These are phyloP conservation scores for Chaenocephalus aceratus DNA, from an alignment of 2,113 vertebrate genomes.

Conservation along the genomic window DNA sequence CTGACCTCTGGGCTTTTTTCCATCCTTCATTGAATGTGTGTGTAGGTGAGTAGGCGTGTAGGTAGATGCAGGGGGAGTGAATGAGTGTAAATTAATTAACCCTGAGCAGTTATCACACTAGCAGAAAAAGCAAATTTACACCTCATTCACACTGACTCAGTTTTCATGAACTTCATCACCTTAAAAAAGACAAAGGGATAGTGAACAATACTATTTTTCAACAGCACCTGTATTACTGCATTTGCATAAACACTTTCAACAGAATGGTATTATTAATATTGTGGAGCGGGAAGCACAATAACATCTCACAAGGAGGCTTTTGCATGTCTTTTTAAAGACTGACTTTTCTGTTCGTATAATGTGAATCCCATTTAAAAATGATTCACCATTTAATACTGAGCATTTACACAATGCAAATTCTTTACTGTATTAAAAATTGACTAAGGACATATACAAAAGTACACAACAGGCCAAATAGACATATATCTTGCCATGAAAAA, in stretches of 20 bases:
- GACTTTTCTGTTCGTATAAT: not conserved
- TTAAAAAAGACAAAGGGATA: slow-evolving; percentile 7
- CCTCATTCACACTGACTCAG: slow-evolving; percentile 45
- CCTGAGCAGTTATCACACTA: slow-evolving; percentile 31
- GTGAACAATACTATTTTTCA: not conserved
- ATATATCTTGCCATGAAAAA: no score
- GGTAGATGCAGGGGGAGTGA: slow-evolving; percentile 47
- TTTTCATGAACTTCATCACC: slow-evolving; percentile 27
- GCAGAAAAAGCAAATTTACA: slow-evolving; percentile 51
- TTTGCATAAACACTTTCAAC: slow-evolving; percentile 26
- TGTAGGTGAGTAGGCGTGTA: slow-evolving; percentile 13
- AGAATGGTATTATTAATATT: slow-evolving; percentile 2
- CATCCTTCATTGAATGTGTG: slow-evolving; percentile 29
- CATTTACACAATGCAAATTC: not conserved
- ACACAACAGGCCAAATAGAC: no score
- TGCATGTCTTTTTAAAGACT: slow-evolving; percentile 4
- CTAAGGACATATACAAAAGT: no score
- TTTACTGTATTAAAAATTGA: no score
- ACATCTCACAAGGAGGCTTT: not conserved
- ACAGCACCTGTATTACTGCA: slow-evolving; percentile 5
- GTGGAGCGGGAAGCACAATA: not conserved
- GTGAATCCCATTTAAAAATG: not conserved
- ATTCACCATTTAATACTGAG: not conserved
- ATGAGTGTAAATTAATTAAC: slow-evolving; percentile 59
- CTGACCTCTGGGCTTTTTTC: slow-evolving; percentile 43